phyloP scores from a whole-genome alignment of 2,888 invertebrate genomes.

The Megamerina dolium region DNA sequence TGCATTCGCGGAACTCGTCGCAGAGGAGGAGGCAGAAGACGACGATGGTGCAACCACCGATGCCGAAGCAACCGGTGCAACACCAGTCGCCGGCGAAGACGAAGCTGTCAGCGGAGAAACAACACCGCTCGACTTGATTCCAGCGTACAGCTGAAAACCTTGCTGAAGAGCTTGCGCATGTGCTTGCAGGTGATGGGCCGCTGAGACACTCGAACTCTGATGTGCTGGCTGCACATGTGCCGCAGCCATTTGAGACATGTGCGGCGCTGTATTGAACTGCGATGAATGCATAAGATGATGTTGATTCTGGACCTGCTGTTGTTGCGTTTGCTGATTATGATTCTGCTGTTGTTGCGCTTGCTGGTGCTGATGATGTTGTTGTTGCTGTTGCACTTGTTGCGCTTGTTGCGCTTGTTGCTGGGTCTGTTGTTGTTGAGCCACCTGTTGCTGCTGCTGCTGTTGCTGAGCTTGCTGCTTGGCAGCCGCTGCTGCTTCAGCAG shows the following conservation, averaged over 20 bases:
- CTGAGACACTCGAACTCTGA: slow-evolving; percentile 31
- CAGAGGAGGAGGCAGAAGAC: slow-evolving; percentile 11
- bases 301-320: slow-evolving; percentile 24
- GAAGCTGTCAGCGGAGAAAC: slow-evolving; percentile 31
- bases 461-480: slow-evolving; percentile 25
- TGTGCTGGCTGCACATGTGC: slow-evolving; percentile 25
- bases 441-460: slow-evolving; percentile 25
- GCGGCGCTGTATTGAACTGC: slow-evolving; percentile 26
- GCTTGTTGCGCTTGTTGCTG: slow-evolving; percentile 26
- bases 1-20: slow-evolving; percentile 23
- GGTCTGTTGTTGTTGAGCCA: slow-evolving; percentile 28
- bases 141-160: slow-evolving; percentile 58
- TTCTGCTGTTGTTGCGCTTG: slow-evolving; percentile 26
- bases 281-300: slow-evolving; percentile 17
- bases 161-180: slow-evolving; percentile 43
- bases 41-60: slow-evolving; percentile 30
- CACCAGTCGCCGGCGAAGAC: slow-evolving; percentile 20
- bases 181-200: slow-evolving; percentile 34
- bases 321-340: slow-evolving; percentile 17
- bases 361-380: slow-evolving; percentile 22
- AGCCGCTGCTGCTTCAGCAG: slow-evolving; percentile 33
- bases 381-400: slow-evolving; percentile 30
- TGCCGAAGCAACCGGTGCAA: slow-evolving; percentile 27
- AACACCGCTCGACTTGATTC: slow-evolving; percentile 50
- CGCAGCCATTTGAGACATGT: slow-evolving; percentile 30